These are phyloP conservation scores for Polyploca ridens DNA, from an alignment of 2,888 invertebrate genomes.

Conservation along the genomic window DNA sequence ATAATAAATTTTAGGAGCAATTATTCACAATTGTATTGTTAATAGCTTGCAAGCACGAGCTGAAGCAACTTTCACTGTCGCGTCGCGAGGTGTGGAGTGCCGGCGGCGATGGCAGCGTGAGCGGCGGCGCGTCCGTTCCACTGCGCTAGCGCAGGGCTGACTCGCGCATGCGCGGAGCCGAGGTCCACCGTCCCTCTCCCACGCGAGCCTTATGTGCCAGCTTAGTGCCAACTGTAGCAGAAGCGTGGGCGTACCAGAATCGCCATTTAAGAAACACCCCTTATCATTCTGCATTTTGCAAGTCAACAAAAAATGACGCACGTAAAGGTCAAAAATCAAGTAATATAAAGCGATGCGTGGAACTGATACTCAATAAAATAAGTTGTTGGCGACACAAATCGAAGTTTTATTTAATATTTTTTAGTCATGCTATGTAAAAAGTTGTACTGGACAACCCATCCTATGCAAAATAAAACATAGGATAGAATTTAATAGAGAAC, in stretches of 20 bases:
- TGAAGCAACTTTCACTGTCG: conserved; percentile 70
- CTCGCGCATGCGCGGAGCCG: conserved; percentile 53
- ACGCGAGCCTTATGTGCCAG: conserved; percentile 54
- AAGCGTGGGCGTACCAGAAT: conserved; percentile 73
- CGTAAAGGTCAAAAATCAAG: conserved; percentile 14
- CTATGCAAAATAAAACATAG: background rate
- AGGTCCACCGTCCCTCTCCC: conserved; percentile 60
- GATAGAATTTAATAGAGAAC: conserved; percentile 17
- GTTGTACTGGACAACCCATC: too few relatives aligned
- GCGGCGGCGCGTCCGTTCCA: conserved; percentile 62
- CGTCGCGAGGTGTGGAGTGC: conserved; percentile 35
- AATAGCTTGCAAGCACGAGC: conserved; percentile 46
- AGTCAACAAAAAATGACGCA: conserved; percentile 1
- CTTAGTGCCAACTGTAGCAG: conserved; percentile 56
- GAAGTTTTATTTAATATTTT: background rate
- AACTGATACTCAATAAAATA: background rate
- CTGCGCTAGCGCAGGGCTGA: conserved; percentile 74
- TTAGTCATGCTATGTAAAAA: too few relatives aligned
- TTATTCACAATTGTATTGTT: conserved; percentile 38
- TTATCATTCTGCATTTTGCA: conserved; percentile 32
- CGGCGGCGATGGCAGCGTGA: conserved; percentile 34
- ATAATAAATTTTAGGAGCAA: conserved; percentile 27
- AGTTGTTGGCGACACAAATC: background rate
- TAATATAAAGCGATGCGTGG: conserved; percentile 14
- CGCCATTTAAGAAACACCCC: conserved; percentile 73